Percentiles rank a stretch among this genome's conserved stretches.
These are phyloP conservation scores for Neolamprologus toae DNA, from an alignment of 2,113 vertebrate genomes.

Conservation along the genomic window DNA sequence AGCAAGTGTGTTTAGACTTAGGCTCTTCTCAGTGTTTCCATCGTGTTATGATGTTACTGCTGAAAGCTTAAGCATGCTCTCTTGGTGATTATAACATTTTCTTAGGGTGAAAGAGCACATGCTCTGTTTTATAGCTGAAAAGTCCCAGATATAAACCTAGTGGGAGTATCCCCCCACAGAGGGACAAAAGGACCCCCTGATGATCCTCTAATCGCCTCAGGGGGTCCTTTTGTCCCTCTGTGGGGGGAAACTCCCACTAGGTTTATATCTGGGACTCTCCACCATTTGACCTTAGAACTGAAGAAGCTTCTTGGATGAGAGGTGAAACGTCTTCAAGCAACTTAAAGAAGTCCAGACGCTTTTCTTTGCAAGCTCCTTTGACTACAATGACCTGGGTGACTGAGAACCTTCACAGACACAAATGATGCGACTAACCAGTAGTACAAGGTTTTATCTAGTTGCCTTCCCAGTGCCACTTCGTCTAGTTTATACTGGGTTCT, in stretches of 20 bases:
- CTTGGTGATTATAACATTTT: not conserved
- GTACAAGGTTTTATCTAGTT: not conserved
- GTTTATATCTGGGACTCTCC: no score
- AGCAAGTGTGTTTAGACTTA: not conserved
- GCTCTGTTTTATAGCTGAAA: not conserved
- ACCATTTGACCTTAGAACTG: no score
- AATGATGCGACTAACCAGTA: not conserved
- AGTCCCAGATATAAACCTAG: not conserved
- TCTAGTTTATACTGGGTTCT: not conserved
- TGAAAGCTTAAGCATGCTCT: conserved; percentile 4
- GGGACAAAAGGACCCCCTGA: no score
- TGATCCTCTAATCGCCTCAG: no score
- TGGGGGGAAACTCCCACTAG: no score
- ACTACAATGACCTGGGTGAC: no score
- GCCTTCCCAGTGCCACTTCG: not conserved
- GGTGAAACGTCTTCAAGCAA: no score
- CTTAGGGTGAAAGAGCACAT: not conserved
- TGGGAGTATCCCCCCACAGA: no score
- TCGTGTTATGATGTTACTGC: not conserved
- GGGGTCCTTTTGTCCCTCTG: no score
- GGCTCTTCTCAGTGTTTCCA: not conserved
- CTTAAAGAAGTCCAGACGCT: no score
- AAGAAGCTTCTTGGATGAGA: no score
- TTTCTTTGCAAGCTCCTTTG: no score
- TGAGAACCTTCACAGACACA: not conserved